phyloP scores from a whole-genome alignment of 2,797 vertebrate genomes.

The Hemibagrus guttatus region DNA sequence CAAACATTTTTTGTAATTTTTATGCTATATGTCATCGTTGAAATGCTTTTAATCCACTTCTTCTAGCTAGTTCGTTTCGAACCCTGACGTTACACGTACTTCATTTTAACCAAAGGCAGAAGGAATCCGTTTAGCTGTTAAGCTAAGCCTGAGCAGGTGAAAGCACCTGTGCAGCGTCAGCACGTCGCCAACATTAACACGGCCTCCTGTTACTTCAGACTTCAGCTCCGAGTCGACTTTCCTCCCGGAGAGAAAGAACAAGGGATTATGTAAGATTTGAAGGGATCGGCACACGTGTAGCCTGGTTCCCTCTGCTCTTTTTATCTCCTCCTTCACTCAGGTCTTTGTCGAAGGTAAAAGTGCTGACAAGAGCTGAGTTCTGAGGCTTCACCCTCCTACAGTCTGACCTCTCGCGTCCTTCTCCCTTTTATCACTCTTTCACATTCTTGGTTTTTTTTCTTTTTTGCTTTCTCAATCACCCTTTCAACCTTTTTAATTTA shows the following conservation, averaged over 20 bases:
- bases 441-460: neutral
- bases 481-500: neutral
- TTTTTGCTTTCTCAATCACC: constrained; percentile 2
- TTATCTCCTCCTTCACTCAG: constrained; percentile 75
- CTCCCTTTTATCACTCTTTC: neutral
- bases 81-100: neutral
- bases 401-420: constrained; percentile 32
- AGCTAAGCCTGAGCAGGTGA: neutral
- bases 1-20: neutral
- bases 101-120: neutral
- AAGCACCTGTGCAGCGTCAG: constrained; percentile 28
- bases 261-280: constrained; percentile 79
- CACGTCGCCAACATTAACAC: constrained; percentile 64
- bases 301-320: constrained; percentile 68
- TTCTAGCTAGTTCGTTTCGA: neutral
- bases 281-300: constrained; percentile 70
- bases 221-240: constrained; percentile 63
- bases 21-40: neutral
- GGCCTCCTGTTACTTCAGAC: constrained; percentile 67
- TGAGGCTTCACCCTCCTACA: constrained; percentile 51
- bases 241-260: constrained; percentile 70
- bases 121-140: neutral
- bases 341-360: constrained; percentile 66
- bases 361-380: constrained; percentile 60
- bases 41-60: too few relatives aligned